phyloP scores from a whole-genome alignment of 2,113 vertebrate species.

The Jacana jacana region DNA sequence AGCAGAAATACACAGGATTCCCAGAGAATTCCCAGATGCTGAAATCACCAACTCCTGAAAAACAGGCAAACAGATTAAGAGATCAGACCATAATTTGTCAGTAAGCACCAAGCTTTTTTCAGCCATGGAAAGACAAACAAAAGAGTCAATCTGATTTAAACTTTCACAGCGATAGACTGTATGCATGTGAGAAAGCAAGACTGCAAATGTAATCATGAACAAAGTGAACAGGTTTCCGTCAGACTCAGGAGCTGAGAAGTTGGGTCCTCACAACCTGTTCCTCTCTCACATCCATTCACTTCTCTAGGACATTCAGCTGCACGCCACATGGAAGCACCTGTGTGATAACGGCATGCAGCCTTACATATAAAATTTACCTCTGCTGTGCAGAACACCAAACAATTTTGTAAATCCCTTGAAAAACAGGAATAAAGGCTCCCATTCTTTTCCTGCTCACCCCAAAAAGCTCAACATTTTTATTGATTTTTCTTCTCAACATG shows the following conservation, averaged over 20 bases:
- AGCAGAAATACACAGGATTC: conserved; percentile 94
- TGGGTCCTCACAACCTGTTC: neutral
- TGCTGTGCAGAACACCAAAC: neutral
- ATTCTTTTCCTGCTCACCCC: neutral
- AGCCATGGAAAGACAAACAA: neutral
- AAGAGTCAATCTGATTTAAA: neutral
- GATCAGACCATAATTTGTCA: neutral
- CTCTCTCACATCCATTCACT: conserved; percentile 11
- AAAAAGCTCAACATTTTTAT: neutral
- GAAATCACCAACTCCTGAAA: conserved; percentile 92
- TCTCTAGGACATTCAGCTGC: neutral
- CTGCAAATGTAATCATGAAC: neutral
- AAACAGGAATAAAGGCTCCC: neutral
- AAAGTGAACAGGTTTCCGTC: neutral
- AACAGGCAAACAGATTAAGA: neutral
- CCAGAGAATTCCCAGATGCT: conserved; percentile 98
- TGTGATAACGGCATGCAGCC: neutral
- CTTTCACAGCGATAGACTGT: neutral
- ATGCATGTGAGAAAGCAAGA: neutral
- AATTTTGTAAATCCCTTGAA: neutral
- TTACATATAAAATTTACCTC: neutral
- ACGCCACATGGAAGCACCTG: neutral
- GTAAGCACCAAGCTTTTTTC: neutral
- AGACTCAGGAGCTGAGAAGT: neutral
- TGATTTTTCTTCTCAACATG: neutral